Base-by-base conservation (phyloP, 2,797 vertebrate genomes). In the Sebastes trivittatus region DNA sequence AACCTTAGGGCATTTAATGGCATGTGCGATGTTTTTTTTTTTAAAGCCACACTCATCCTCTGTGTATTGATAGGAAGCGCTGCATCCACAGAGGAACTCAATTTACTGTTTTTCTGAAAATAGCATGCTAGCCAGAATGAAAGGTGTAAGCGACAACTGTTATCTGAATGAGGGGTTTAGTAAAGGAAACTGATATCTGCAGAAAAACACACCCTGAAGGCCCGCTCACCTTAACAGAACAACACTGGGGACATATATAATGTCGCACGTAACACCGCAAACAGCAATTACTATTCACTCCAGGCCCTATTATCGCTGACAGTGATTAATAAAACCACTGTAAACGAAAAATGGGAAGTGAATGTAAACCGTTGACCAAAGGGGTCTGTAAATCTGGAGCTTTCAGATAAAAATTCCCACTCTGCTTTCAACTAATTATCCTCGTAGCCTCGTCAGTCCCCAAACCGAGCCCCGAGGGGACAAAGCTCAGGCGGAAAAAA, bases 351-450 rank as follows among this genome's bases (percentile, higher is more conserved):
- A 82, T 75, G 52, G 72, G 73, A 80, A 83, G 81, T 86, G 87
- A 89, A 89, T 88, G 80, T 87, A 87, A 93, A 93, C 64, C 52
- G 79, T 83, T 87, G 80, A 92, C 83, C 79, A 70, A 86, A 83
- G 81, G 78, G 75, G 78, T 76, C 46, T 64, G 83, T 86, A 93
- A 95, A 94, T 93, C 86, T 95, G 94, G 84, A 84, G 91, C 91
- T 93, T 94, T 92, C 78, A 90, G 94, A 95, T 95, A 93, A 92
- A 94, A 91, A 88, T 61, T 72, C 80, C 86, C 90, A 79, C 82
- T 89, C 72, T 77, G 84, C 88, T 89, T 93, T 93, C 84, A 91
- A 92, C 90, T 93, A 95, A 95, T 96, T 95, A 94, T 90, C 86
- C 85, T 85, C 64, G 23, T 54, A 81, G 87, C 84, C 85, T 84